Percentiles rank a stretch among this genome's conserved stretches.
phyloP scores from a whole-genome alignment of 2,888 invertebrate genomes.

The Pristionchus exspectatus region DNA sequence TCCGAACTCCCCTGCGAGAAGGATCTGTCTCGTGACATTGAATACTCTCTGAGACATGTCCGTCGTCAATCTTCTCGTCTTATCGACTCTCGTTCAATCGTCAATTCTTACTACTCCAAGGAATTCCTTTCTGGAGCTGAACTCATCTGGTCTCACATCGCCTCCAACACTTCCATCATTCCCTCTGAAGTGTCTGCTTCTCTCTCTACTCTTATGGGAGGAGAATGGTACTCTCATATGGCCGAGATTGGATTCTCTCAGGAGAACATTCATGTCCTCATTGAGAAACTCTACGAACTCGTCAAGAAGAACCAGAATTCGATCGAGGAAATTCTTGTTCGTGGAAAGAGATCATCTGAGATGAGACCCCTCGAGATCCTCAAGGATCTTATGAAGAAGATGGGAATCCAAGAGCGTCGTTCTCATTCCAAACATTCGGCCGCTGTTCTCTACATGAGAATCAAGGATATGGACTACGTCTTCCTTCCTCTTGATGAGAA shows the following conservation, averaged over 20 bases:
- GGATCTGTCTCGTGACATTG: conserved; percentile 62
- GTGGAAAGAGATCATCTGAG: conserved; percentile 61
- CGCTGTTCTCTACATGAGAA: conserved; percentile 64
- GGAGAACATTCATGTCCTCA: conserved; percentile 65
- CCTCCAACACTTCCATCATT: conserved; percentile 68
- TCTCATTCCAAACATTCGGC: conserved; percentile 58
- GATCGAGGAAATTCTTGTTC: conserved; percentile 60
- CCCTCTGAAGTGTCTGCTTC: conserved; percentile 68
- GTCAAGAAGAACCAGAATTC: conserved; percentile 49
- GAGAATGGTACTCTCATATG: conserved; percentile 64
- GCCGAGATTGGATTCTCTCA: conserved; percentile 64
- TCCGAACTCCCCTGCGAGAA: conserved; percentile 68
- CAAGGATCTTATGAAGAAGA: conserved; percentile 67
- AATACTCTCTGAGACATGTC: conserved; percentile 59
- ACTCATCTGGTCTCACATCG: conserved; percentile 67
- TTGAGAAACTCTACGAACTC: conserved; percentile 60
- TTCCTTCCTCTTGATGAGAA: conserved; percentile 71
- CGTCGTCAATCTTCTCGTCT: conserved; percentile 63
- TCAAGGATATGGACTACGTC: conserved; percentile 65
- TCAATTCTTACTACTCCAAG: conserved; percentile 66
- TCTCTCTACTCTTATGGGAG: conserved; percentile 70
- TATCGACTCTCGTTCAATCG: conserved; percentile 61
- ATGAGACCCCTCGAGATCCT: conserved; percentile 59
- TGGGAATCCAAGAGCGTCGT: conserved; percentile 64
- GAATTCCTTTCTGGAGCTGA: conserved; percentile 64